Conservation (phyloP, 2,113 vertebrate species). For the Paracanthobrama guichenoti region DNA sequence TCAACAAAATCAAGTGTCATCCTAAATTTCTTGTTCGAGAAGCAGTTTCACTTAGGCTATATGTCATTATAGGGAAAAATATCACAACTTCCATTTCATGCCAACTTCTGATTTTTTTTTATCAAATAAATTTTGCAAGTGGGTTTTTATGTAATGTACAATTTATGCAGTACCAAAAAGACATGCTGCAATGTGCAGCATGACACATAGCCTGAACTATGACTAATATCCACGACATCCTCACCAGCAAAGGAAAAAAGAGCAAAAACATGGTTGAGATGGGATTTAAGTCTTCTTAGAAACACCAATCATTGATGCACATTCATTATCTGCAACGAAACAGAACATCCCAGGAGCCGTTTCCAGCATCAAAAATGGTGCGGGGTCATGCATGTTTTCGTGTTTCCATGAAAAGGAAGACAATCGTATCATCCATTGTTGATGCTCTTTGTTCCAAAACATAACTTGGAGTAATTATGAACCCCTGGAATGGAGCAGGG, state of each 20-base stretch:
- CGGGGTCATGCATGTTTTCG: no score
- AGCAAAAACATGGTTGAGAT: neutral
- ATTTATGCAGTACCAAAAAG: neutral
- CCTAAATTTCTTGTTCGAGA: no score
- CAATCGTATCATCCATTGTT: constrained; percentile 34
- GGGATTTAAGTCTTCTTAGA: constrained; percentile 13
- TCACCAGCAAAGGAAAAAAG: neutral
- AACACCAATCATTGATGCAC: constrained; percentile 4
- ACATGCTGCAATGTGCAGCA: neutral
- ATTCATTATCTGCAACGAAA: constrained; percentile 20
- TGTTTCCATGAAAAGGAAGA: neutral
- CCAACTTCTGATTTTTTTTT: no score
- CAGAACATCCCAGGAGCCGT: constrained; percentile 6
- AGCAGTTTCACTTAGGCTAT: no score
- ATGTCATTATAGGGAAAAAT: no score
- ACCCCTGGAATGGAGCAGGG: neutral
- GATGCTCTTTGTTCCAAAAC: constrained; percentile 35
- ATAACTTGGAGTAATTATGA: constrained; percentile 17
- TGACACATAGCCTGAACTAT: neutral
- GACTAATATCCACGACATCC: neutral
- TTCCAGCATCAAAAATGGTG: neutral
- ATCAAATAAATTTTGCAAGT: neutral
- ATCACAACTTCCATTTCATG: no score
- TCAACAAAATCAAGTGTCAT: no score
- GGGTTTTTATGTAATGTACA: neutral